These are phyloP conservation scores for Ficedula albicollis DNA, from an alignment of 2,797 vertebrate genomes.

Conservation along the genomic window DNA sequence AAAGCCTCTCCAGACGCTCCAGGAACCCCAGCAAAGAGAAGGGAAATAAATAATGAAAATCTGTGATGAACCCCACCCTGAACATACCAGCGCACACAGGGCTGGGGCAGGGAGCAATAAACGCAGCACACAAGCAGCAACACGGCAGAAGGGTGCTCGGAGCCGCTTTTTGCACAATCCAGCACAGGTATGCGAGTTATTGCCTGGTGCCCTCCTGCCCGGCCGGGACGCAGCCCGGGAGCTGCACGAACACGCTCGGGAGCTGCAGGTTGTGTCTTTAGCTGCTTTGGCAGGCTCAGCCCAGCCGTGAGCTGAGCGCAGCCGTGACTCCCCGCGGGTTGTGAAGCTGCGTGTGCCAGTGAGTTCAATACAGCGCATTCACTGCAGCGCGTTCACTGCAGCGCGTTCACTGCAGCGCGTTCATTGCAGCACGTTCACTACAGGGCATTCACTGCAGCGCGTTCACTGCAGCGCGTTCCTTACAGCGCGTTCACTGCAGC, in stretches of 20 bases:
- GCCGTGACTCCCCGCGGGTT: not conserved
- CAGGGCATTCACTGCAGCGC: too few species aligned
- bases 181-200: constrained; percentile 41
- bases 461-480: too few species aligned
- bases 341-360: not conserved
- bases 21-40: constrained; percentile 12
- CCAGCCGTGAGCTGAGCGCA: not conserved
- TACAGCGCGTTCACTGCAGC: fast-evolving
- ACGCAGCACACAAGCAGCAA: constrained; percentile 36
- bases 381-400: too few species aligned
- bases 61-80: constrained; percentile 52
- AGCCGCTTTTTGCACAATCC: constrained; percentile 51
- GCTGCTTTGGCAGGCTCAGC: constrained; percentile 50
- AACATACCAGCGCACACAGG: not conserved
- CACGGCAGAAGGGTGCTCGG: constrained; percentile 23
- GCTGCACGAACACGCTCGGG: constrained; percentile 55
- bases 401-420: too few species aligned
- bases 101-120: constrained; percentile 23
- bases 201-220: constrained; percentile 51
- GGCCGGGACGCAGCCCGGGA: not conserved
- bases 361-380: too few species aligned
- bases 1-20: constrained; percentile 1
- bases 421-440: too few species aligned
- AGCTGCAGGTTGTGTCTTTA: constrained; percentile 38
- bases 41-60: constrained; percentile 38